Evolutionary conservation across 2,888 invertebrate genomes (phyloP).

Genomic region (Xestia c-nigrum): DNA sequence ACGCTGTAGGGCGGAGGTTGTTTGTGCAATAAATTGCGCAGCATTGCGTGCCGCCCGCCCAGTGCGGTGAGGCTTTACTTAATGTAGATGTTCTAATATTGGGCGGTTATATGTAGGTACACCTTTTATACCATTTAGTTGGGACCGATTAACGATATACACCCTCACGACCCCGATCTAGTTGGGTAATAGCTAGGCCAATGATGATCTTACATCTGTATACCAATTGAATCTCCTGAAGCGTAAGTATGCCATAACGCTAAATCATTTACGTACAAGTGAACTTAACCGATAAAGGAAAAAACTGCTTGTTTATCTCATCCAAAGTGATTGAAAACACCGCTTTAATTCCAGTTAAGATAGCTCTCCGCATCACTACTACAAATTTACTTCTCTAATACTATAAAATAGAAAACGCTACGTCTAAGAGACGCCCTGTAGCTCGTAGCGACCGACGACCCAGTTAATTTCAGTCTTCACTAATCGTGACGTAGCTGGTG

Average conservation of each 20-base stretch:
- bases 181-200: neutral
- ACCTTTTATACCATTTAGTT: neutral
- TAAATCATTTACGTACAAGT: neutral
- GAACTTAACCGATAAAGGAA: neutral
- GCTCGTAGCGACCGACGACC: conserved; percentile 21
- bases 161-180: neutral
- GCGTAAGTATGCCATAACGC: neutral
- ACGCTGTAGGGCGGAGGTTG: conserved; percentile 37
- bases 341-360: neutral
- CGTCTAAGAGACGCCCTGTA: conserved; percentile 1
- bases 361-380: neutral
- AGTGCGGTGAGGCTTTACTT: conserved; percentile 16
- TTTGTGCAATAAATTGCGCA: conserved; percentile 47
- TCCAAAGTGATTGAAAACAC: neutral
- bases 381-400: neutral
- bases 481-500: conserved; percentile 40
- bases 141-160: neutral
- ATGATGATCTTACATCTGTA: neutral
- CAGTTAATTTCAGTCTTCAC: conserved; percentile 31
- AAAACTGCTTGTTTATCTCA: neutral
- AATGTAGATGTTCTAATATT: conserved; percentile 29
- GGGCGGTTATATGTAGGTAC: neutral
- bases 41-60: conserved; percentile 44
- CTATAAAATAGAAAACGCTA: conserved; percentile 19
- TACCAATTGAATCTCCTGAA: neutral